Conservation (phyloP, 2,797 vertebrate species). For the Hafferia zeledoni region DNA sequence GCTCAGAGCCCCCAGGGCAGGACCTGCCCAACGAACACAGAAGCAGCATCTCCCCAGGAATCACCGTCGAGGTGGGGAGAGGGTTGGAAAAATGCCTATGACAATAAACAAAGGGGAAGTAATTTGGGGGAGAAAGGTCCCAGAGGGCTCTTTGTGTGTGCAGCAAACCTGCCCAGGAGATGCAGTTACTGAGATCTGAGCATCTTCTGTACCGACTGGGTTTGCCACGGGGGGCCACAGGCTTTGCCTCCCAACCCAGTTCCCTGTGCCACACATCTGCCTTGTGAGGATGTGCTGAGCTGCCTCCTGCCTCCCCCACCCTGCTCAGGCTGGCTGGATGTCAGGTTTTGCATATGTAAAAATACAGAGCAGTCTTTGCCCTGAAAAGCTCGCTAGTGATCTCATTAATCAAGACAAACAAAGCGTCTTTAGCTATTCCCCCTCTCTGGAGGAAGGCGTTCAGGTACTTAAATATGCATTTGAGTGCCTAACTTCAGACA, state of each 20-base stretch:
- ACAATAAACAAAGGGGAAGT: background rate
- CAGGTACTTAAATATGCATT: slow-evolving; percentile 58
- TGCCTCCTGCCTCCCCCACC: background rate
- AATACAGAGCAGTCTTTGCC: slow-evolving; percentile 49
- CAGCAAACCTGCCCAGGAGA: background rate
- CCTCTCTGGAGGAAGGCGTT: slow-evolving; percentile 28
- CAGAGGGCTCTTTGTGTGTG: background rate
- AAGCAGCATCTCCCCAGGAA: background rate
- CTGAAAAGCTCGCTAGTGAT: slow-evolving; percentile 63
- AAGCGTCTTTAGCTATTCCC: slow-evolving; percentile 49
- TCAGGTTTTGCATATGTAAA: slow-evolving; percentile 61
- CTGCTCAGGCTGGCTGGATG: slow-evolving; percentile 41
- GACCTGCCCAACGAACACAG: background rate
- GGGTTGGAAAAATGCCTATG: background rate
- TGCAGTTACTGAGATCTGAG: background rate
- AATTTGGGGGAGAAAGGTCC: background rate
- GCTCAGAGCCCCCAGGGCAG: background rate
- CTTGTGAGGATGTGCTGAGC: background rate
- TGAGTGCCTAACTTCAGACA: slow-evolving; percentile 43
- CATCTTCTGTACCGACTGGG: accelerated
- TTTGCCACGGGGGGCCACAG: accelerated
- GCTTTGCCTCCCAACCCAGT: background rate
- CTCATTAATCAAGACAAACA: slow-evolving; percentile 70
- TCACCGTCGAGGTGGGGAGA: background rate
- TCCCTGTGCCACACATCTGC: background rate